Evolutionary conservation across 1,140 invertebrate genomes (phyloP), one percentile per base, ranked within the genome.

Genomic region (Apocrypta bakeri): DNA sequence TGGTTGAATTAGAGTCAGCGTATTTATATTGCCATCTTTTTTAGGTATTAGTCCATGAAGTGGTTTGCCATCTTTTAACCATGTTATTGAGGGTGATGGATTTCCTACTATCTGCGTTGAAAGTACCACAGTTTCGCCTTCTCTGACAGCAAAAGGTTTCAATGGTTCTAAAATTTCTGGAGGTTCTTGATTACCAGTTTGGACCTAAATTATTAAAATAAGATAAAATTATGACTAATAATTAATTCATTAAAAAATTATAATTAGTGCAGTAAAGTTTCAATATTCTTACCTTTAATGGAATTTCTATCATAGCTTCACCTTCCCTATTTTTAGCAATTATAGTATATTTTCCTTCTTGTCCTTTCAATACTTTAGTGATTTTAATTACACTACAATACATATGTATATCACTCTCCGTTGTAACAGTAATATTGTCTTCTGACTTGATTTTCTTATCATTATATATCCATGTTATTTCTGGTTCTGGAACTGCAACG

Each of bases 321-420:
- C 98, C 98, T 91, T 98, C 97, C 85, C 96, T 93, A 89, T 98
- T 99, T 75, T 95, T 96, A 7, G 97, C 97, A 40, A 96, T 91
- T 7, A 98, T 95, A 87, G 97, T 97, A 89, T 98, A 99, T 17
- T 93, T 94, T 29, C 98, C 98, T 91, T 98, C 97, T 91, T 98
- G 97, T 61, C 90, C 91, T 84, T 96, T 96, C 82, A 94, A 93
- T 0, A 97, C 95, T 86, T 96, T 95, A 31, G 94, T 95, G 78
- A 98, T 97, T 87, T 95, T 96, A 9, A 98, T 91, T 21, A 95
- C 94, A 84, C 95, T 97, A 78, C 94, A 95, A 87, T 97, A 98
- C 94, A 97, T 97, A 86, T 98, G 97, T 94, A 97, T 96, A 86
- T 98, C 97, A 12, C 96, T 97, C 89, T 96, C 95, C 0, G 94